Conservation (phyloP, 2,797 vertebrate genomes). For the Margarornis squamiger region DNA sequence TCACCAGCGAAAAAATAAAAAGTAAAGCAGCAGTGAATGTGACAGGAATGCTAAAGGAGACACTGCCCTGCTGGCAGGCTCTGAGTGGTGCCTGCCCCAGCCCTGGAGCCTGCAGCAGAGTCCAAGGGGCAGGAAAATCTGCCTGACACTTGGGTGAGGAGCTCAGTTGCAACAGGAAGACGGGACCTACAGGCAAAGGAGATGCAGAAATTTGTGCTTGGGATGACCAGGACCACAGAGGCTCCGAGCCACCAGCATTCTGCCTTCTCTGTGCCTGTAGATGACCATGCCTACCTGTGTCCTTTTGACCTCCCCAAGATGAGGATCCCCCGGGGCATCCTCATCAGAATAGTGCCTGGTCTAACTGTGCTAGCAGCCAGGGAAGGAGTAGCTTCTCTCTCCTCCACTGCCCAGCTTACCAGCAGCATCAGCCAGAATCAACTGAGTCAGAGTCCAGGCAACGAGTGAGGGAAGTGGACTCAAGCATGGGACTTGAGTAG, state of each 20-base stretch:
- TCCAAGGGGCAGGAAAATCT: neutral
- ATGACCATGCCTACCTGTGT: fast-evolving
- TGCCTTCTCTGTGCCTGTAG: neutral
- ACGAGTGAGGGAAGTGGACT: conserved; percentile 25
- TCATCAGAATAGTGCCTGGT: fast-evolving
- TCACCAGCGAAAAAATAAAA: neutral
- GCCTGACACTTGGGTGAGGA: fast-evolving
- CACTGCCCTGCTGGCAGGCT: neutral
- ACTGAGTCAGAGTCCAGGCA: neutral
- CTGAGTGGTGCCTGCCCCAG: neutral
- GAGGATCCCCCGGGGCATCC: neutral
- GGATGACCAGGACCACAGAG: neutral
- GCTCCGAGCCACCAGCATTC: neutral
- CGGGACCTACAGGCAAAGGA: neutral
- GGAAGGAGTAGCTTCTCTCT: neutral
- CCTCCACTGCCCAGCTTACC: neutral
- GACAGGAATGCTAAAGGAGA: neutral
- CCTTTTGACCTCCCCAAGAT: neutral
- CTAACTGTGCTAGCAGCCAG: fast-evolving
- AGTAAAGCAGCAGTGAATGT: neutral
- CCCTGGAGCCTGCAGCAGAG: neutral
- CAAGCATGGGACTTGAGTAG: conserved; percentile 40
- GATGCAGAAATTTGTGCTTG: neutral
- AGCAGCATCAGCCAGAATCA: neutral
- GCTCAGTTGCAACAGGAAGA: fast-evolving